Base-by-base conservation (phyloP, 2,888 invertebrate species). In the Dichetophora obliterata region DNA sequence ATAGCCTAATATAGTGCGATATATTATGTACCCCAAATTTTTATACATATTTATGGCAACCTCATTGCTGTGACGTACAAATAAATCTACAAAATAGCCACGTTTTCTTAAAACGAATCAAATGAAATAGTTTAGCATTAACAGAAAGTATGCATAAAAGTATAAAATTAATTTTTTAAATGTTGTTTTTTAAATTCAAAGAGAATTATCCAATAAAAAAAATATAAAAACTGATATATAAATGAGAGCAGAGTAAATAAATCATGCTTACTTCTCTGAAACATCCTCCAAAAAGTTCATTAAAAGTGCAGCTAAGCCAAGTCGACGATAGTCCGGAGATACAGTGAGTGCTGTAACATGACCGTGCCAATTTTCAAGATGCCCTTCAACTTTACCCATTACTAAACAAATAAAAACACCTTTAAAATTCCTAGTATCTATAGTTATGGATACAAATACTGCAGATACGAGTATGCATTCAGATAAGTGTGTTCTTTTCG, bases 361-460 rank as follows among this genome's bases (percentile, higher is more conserved):
- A 0, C 99, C 99, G 91, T 99, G 99, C 98, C 98, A 99, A 86
- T 97, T 95, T 83, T 98, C 97, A 71, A 95, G 94, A 82, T 93
- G 93, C 0, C 99, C 99, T 91, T 99, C 99, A 0, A 98, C 96
- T 90, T 99, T 99, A 52, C 99, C 99, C 98, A 99, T 99, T 74
- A 99, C 98, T 98, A 86, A 80, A 92, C 74, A n/a, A 24, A 61
- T 52, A 70, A 24, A 24, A 22, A 27, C 8, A 5, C 2, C 16
- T 43, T 27, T 37, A 1, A 37, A 37, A 37, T 8, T 5, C 31
- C 31, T 4, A 31, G 3, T 31, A 31, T 31, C 4, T 31, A 4
- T 5, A 31, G 31, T 31, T 4, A 31, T 31, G 31, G 3, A 31
- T 4, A 31, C 3, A 31, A 31, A 31, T 5, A 31, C 31, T 31